phyloP scores from a whole-genome alignment of 1,140 invertebrate genomes.

The Dendrolimus punctatus region DNA sequence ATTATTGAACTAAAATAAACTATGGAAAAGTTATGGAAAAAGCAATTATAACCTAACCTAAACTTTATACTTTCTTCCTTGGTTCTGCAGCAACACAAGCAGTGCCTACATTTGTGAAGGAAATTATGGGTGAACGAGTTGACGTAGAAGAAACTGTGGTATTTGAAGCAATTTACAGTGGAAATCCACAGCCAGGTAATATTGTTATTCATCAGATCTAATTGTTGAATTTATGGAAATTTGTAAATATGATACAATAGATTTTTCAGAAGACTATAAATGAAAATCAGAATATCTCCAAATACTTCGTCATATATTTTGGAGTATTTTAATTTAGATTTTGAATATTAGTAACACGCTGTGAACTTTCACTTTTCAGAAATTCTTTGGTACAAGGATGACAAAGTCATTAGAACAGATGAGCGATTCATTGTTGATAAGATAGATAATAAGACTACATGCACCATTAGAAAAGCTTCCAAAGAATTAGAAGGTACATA shows the following conservation, averaged over 20 bases:
- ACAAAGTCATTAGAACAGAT: constrained; percentile 82
- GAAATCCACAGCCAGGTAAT: constrained; percentile 88
- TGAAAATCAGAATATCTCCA: too few species aligned
- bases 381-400: constrained; percentile 93
- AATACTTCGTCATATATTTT: too few species aligned
- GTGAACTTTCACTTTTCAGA: constrained; percentile 70
- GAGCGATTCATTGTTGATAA: constrained; percentile 81
- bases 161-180: constrained; percentile 85
- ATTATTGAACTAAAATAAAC: too few species aligned
- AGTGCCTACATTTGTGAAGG: constrained; percentile 85
- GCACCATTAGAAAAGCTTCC: constrained; percentile 79
- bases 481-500: constrained; percentile 87
- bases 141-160: constrained; percentile 82
- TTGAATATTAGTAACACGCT: too few species aligned
- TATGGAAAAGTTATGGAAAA: too few species aligned
- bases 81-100: constrained; percentile 80
- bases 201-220: background rate
- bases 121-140: constrained; percentile 82
- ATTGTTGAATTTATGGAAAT: background rate
- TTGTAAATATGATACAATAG: background rate
- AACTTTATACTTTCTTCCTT: background rate
- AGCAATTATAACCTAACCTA: too few species aligned
- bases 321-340: too few species aligned
- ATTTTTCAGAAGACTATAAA: background rate
- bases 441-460: constrained; percentile 81